These are phyloP conservation scores for Syngnathus rostellatus DNA, from an alignment of 2,797 vertebrate genomes.

Conservation along the genomic window DNA sequence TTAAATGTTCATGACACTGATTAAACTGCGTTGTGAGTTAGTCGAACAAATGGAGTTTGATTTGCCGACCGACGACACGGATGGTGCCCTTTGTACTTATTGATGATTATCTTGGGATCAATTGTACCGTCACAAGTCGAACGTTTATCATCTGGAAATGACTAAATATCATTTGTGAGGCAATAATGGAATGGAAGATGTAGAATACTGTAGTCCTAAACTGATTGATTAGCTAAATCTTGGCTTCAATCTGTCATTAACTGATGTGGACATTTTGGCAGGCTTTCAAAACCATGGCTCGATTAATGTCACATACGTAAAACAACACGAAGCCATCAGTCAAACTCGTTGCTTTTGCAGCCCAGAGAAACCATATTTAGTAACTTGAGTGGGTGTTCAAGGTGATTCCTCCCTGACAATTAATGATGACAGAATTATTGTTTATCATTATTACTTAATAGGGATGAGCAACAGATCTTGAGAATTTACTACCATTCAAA, in stretches of 20 bases:
- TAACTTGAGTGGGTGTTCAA: neutral
- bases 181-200: neutral
- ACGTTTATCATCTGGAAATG: neutral
- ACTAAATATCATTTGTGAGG: neutral
- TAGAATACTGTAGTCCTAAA: neutral
- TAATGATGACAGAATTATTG: neutral
- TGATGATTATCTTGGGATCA: neutral
- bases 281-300: neutral
- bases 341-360: neutral
- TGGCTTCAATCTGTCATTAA: neutral
- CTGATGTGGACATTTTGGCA: neutral
- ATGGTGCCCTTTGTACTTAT: neutral
- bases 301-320: neutral
- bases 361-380: neutral
- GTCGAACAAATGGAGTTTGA: neutral
- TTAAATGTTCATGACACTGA: neutral
- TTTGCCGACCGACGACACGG: neutral
- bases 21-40: neutral
- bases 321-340: neutral
- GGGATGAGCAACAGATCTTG: too few relatives aligned
- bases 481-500: too few relatives aligned
- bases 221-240: neutral
- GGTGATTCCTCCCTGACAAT: neutral
- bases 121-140: neutral
- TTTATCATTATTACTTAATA: neutral